Conservation (phyloP, 2,797 vertebrate species). For the Coregonus sp. region DNA sequence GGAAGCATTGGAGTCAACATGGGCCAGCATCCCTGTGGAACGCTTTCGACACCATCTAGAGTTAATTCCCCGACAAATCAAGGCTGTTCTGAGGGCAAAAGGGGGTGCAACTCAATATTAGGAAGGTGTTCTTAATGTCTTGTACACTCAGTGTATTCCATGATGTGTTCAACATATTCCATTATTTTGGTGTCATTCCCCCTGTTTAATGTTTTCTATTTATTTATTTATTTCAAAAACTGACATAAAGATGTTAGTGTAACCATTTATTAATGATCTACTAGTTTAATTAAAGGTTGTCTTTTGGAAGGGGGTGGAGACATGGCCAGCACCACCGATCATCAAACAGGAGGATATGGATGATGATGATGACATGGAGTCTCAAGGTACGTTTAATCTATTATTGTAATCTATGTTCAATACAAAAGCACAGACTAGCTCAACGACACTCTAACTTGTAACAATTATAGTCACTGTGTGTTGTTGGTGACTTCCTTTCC, state of each 20-base stretch:
- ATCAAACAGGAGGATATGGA: conserved; percentile 1
- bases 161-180: too few species aligned
- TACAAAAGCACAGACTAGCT: neutral
- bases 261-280: neutral
- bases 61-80: too few species aligned
- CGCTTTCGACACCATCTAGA: too few species aligned
- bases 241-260: neutral
- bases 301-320: neutral
- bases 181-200: too few species aligned
- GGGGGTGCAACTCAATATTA: too few species aligned
- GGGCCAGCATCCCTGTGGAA: too few species aligned
- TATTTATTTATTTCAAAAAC: neutral
- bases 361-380: neutral
- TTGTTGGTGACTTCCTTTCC: neutral
- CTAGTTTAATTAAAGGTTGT: neutral
- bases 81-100: too few species aligned
- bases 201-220: neutral
- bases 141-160: too few species aligned
- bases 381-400: neutral
- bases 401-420: neutral
- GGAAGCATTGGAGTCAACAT: too few species aligned
- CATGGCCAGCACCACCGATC: neutral
- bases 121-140: too few species aligned
- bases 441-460: too few species aligned
- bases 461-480: neutral